Conservation (phyloP, 2,113 vertebrate genomes). For the Trogon surrucura region DNA sequence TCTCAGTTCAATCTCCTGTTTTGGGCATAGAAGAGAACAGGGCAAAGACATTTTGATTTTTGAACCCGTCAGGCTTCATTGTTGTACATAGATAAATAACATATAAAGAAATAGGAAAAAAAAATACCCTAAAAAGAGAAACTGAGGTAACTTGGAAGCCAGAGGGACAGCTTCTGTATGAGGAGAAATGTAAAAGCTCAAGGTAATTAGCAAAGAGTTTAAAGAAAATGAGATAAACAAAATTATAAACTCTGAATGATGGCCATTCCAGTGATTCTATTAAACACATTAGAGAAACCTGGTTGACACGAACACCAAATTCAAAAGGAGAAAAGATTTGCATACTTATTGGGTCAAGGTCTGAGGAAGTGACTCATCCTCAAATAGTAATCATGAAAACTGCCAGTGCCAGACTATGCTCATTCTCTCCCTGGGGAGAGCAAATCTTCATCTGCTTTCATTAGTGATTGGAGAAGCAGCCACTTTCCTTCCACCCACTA, state of each 20-base stretch:
- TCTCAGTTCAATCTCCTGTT: neutral
- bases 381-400: neutral
- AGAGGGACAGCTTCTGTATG: neutral
- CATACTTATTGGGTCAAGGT: neutral
- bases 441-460: neutral
- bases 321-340: neutral
- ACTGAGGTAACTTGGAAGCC: neutral
- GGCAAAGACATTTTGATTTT: neutral
- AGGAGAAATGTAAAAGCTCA: neutral
- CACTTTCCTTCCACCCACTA: neutral
- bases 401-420: neutral
- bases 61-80: neutral
- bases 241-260: neutral
- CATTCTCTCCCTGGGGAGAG: neutral
- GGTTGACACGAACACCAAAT: neutral
- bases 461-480: neutral
- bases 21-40: neutral
- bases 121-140: neutral
- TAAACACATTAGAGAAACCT: neutral
- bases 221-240: neutral
- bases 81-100: neutral
- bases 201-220: neutral
- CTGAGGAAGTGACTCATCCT: conserved; percentile 1
- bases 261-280: neutral
- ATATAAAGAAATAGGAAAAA: neutral